Percentiles rank a stretch among this genome's conserved stretches.
These are phyloP conservation scores for Stichodactyla helianthus DNA, from an alignment of 64 coral and sea anemone genomes.

Conservation along the genomic window DNA sequence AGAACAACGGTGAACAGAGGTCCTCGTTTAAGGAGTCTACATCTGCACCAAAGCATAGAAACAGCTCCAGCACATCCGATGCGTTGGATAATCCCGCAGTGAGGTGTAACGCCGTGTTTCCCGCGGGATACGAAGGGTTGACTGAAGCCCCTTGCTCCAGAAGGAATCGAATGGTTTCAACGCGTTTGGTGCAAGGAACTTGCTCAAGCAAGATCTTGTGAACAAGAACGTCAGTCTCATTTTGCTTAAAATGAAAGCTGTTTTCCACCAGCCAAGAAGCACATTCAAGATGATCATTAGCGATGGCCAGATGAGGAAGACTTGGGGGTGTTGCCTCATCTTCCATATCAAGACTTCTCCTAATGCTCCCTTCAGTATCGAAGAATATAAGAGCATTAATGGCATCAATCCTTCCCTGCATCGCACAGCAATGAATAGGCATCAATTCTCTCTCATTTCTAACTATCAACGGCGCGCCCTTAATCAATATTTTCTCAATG, in stretches of 20 bases:
- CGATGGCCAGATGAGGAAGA: conserved; percentile 67
- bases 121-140: conserved; percentile 67
- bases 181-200: conserved; percentile 65
- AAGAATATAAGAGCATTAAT: conserved; percentile 83
- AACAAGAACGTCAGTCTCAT: conserved; percentile 71
- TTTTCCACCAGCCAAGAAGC: conserved; percentile 67
- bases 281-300: conserved; percentile 86
- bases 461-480: conserved; percentile 43
- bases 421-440: conserved; percentile 90
- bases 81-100: conserved; percentile 73
- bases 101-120: conserved; percentile 78
- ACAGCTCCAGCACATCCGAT: conserved; percentile 66
- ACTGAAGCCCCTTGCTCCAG: conserved; percentile 68
- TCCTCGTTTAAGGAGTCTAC: conserved; percentile 77
- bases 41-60: conserved; percentile 65
- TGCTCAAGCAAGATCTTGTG: conserved; percentile 85
- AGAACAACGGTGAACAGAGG: conserved; percentile 76
- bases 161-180: conserved; percentile 73
- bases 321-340: conserved; percentile 61
- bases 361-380: conserved; percentile 66
- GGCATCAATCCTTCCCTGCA: conserved; percentile 87
- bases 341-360: conserved; percentile 64
- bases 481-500: conserved; percentile 84
- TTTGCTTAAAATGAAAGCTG: conserved; percentile 80
- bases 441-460: conserved; percentile 67